phyloP scores from a whole-genome alignment of 2,888 invertebrate genomes.

The Tetranychus piercei region DNA sequence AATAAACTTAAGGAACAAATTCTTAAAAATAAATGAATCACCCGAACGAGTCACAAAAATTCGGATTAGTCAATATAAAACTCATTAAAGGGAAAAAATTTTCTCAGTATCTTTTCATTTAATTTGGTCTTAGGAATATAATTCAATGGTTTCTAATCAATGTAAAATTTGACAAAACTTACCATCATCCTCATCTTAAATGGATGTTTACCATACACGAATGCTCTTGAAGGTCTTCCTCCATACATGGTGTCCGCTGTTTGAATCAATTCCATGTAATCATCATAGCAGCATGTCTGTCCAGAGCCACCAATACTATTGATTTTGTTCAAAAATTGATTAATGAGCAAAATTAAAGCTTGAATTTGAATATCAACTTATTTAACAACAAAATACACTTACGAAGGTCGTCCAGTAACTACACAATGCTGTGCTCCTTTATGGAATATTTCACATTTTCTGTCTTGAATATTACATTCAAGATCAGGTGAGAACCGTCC shows the following conservation, averaged over 20 bases:
- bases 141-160: neutral
- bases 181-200: conserved; percentile 27
- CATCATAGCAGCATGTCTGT: conserved; percentile 94
- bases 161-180: neutral
- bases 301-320: conserved; percentile 66
- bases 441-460: conserved; percentile 67
- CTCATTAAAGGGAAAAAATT: too few relatives aligned
- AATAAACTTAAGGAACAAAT: neutral
- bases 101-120: too few relatives aligned
- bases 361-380: neutral
- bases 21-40: neutral
- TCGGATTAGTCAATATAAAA: too few relatives aligned
- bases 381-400: conserved; percentile 33
- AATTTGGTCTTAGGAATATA: neutral
- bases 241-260: conserved; percentile 92
- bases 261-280: conserved; percentile 70
- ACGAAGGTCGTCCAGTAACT: conserved; percentile 72
- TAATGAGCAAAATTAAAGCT: neutral
- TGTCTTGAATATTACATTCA: conserved; percentile 50
- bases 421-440: conserved; percentile 81
- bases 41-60: too few relatives aligned
- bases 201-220: conserved; percentile 27
- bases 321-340: conserved; percentile 16
- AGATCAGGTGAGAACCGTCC: conserved; percentile 77
- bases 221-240: conserved; percentile 40